Evolutionary conservation across 2,797 vertebrate genomes (phyloP), one percentile per base, ranked within the genome.

Genomic region (Sylvia borin): DNA sequence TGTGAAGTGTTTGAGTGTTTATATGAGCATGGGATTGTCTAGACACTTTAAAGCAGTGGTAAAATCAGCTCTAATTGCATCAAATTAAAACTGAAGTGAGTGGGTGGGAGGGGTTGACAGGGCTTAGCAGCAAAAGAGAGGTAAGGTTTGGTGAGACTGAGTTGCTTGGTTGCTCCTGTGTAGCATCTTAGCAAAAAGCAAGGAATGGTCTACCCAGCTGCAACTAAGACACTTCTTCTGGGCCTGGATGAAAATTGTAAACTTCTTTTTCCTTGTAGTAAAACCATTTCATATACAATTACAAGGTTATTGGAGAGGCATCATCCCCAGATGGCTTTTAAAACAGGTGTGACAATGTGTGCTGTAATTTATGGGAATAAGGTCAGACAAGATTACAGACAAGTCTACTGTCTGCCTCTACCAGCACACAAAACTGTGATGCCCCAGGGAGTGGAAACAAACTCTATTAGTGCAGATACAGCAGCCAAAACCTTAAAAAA

Each of bases 31-130:
- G 64, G n/a, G 50, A 66, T 92, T 66, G 86, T 94, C 89, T 92
- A 95, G 85, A 88, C 94, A 62, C 43, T 77, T 81, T 51, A 84
- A 94, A 84, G 29, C 27, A 79, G 61, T 20, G 38, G 68, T 50
- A 92, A 90, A 85, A 87, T 86, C 40, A 76, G 16, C 34, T 93
- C 73, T 91, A 95, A 94, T 72, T 93, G 32, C 74, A 85, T 72
- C 60, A 91, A 70, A 92, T 45, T 79, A 74, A 92, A 96, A 60
- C 1, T 42, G n/a, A 29, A 79, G 17, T 20, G n/a, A 27, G 10
- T 10, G 18, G 7, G 9, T 32, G 60, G n/a, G 29, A 87, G 51
- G 17, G 21, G 10, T 32, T 61, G 27, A 36, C 21, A 53, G 43
- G 68, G 19, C 1, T 55, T 24, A 83, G 24, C 19, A 25, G 58